Evolutionary conservation across 1,140 invertebrate species (phyloP), one percentile per base, ranked within the genome.

Genomic region (Lepidostoma basale): DNA sequence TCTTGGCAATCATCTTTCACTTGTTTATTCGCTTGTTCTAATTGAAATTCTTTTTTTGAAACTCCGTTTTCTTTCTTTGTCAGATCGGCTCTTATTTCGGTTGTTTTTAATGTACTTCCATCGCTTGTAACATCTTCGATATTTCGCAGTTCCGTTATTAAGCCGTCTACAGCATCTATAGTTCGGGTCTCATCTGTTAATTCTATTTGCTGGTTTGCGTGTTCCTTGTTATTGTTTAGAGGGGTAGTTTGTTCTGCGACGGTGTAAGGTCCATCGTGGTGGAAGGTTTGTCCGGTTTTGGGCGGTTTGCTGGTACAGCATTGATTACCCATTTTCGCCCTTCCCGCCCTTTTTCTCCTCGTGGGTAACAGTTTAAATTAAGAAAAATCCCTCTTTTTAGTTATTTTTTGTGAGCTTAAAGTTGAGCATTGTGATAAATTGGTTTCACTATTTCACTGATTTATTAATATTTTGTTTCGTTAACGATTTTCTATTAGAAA

Each of bases 251-350:
- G 67, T 14, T 22, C 36, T 1, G 40, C 26, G n/a, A 39, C 14
- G 40, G 60, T 52, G 36, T 60, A 45, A 25, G 40, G 63, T 18
- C 40, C 52, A 25, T n/a, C 40, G 30, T 10, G 14, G 59, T 10
- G 60, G 40, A 33, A 33, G n/a, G 33, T 14, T 39, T 44, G 33
- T 12, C 12, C 1, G 20, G n/a, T 33, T 36, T 60, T 56, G 52
- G 68, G 68, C 39, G 68, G 68, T 33, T 63, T 54, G 20, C 62
- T 67, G 12, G 56, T 54, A 39, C 70, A 72, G 67, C 70, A 72
- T 14, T 68, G 70, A 58, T 72, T 72, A 5, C 70, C 70, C 70
- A 72, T 72, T 16, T 58, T 42, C 36, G 54, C 64, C 54, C 44
- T 33, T 16, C 23, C 26, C 54, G 42, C 64, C 42, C 42, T 67